Evolutionary conservation across 2,113 vertebrate species (phyloP), one percentile per base, ranked within the genome.

Genomic region (Stigmatopora nigra): DNA sequence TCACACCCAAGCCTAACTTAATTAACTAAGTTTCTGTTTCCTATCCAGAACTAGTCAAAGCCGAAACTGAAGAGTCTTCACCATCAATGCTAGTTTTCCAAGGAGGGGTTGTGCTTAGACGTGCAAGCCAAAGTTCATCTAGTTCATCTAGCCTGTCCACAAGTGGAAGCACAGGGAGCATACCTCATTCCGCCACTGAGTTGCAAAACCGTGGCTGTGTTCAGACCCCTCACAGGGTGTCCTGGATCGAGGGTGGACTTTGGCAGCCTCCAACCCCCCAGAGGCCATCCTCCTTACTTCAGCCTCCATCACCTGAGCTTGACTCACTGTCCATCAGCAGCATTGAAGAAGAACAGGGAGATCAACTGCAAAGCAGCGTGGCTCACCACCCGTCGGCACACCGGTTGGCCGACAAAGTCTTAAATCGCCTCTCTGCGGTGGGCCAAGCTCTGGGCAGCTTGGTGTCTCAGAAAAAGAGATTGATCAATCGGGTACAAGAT

Each of bases 231-330:
- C 91, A 94, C 77, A 77, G 91, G 3, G 93, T 93, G 46, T 94
- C 93, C 38, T 96, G 94, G 94, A 85, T 94, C 0, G 91, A 94
- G 77, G 70, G 86, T 31, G 88, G 86, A 4, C 65, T 88, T 41
- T 91, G 89, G 90, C 61, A 86, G 41, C 84, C 87, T 12, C 84
- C 6, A 0, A 80, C 80, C 13, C 84, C 80, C 13, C 84, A n/a
- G 6, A 61, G 79, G 6, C 78, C 45, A 0, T 58, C 66, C 5
- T 80, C 82, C 2, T 61, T 59, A 49, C 79, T 86, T 60, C 67
- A 81, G 11, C 78, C 83, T 0, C 71, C 87, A 0, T 83, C 78
- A 8, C 60, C 86, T 20, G 88, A 90, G 68, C 77, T 86, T 0
- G 86, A 90, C 72, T 88, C 88, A 1, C 82, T 92, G 14, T 89